Conservation (phyloP, 2,113 vertebrate genomes). For the Platichthys flesus region DNA sequence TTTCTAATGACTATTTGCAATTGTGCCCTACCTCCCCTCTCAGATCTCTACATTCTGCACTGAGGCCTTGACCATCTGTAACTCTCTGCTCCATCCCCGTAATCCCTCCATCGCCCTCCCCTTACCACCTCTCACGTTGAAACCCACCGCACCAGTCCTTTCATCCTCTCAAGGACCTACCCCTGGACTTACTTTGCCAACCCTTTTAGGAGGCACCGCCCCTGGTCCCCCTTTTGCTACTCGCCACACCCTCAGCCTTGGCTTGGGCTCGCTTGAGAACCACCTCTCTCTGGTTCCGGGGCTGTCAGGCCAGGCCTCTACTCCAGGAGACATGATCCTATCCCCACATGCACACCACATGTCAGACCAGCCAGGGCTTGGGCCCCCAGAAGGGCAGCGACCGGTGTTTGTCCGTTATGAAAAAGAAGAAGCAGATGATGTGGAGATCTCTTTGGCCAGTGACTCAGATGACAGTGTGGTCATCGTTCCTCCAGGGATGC, state of each 20-base stretch:
- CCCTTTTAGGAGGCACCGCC: conserved; percentile 71
- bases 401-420: conserved; percentile 91
- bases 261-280: conserved; percentile 81
- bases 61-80: conserved; percentile 87
- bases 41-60: conserved; percentile 90
- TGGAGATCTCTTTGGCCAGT: conserved; percentile 91
- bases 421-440: conserved; percentile 88
- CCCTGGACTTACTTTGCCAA: conserved; percentile 70
- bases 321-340: conserved; percentile 72
- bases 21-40: background rate
- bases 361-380: conserved; percentile 74
- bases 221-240: conserved; percentile 70
- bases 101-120: conserved; percentile 84
- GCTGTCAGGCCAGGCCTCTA: conserved; percentile 64
- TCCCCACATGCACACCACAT: conserved; percentile 68
- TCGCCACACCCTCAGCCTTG: conserved; percentile 75
- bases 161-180: conserved; percentile 70
- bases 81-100: conserved; percentile 87
- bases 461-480: conserved; percentile 93
- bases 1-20: background rate
- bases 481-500: conserved; percentile 89
- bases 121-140: conserved; percentile 79
- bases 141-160: conserved; percentile 71
- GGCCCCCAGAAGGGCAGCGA: conserved; percentile 80
- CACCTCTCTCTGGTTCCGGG: conserved; percentile 78